Conservation (phyloP, 2,888 invertebrate genomes). For the Fragum whitleyi region DNA sequence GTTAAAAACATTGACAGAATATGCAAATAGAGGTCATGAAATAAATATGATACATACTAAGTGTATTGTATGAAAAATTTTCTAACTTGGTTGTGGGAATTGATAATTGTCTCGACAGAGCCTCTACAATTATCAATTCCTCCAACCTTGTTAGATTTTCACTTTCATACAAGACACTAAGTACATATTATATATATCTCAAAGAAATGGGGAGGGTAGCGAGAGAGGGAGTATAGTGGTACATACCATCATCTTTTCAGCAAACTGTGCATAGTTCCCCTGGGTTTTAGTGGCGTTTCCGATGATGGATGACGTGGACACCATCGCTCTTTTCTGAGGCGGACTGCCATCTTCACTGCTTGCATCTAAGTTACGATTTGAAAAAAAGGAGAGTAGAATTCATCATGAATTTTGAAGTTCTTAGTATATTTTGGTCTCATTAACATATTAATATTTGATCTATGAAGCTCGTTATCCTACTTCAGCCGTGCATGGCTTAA, state of each 20-base stretch:
- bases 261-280: slow-evolving; percentile 43
- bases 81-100: too few species aligned
- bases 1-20: too few species aligned
- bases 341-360: slow-evolving; percentile 20
- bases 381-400: background rate
- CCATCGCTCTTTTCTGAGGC: background rate
- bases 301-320: background rate
- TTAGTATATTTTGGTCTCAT: background rate
- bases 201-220: too few species aligned
- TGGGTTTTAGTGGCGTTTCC: slow-evolving; percentile 7
- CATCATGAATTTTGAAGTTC: background rate
- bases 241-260: slow-evolving; percentile 66
- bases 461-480: background rate
- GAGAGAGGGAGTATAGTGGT: too few species aligned
- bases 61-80: too few species aligned
- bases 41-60: too few species aligned
- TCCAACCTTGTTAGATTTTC: too few species aligned
- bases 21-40: too few species aligned
- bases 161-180: too few species aligned
- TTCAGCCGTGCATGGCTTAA: background rate
- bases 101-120: too few species aligned
- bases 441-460: background rate
- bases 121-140: too few species aligned
- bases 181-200: too few species aligned
- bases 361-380: background rate